phyloP scores from a whole-genome alignment of 1,140 invertebrate genomes.

The Augochlora pura region DNA sequence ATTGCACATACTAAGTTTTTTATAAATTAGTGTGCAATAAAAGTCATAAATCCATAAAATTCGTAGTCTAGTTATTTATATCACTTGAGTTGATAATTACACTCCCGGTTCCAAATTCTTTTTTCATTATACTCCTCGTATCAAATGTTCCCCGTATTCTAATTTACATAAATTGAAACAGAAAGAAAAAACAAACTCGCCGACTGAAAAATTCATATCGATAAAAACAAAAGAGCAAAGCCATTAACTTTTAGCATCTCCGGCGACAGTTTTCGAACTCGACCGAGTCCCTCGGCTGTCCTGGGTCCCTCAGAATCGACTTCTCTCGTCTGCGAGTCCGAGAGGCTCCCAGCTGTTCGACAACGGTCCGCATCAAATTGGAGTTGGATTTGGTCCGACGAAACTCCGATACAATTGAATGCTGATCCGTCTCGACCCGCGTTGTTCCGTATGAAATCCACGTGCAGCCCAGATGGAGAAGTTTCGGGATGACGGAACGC shows the following conservation, averaged over 20 bases:
- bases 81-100: too few species aligned
- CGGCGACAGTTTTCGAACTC: neutral
- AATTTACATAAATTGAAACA: too few species aligned
- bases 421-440: conserved; percentile 61
- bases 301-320: neutral
- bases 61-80: too few species aligned
- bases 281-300: neutral
- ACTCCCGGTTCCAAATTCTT: too few species aligned
- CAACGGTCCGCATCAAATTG: conserved; percentile 23
- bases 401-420: conserved; percentile 71
- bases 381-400: conserved; percentile 15
- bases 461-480: conserved; percentile 51
- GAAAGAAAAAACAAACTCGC: too few species aligned
- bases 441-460: conserved; percentile 74
- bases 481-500: conserved; percentile 25
- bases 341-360: neutral
- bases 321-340: neutral
- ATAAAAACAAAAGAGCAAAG: too few species aligned
- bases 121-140: too few species aligned
- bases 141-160: too few species aligned
- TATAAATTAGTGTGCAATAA: too few species aligned
- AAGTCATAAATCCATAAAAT: too few species aligned
- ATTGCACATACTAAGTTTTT: too few species aligned
- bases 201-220: neutral
- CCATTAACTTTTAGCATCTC: too few species aligned